Percentiles rank a stretch among this genome's conserved stretches.
These are phyloP conservation scores for Hystrix brachyura DNA, from an alignment of 2,113 vertebrate species.

Conservation along the genomic window DNA sequence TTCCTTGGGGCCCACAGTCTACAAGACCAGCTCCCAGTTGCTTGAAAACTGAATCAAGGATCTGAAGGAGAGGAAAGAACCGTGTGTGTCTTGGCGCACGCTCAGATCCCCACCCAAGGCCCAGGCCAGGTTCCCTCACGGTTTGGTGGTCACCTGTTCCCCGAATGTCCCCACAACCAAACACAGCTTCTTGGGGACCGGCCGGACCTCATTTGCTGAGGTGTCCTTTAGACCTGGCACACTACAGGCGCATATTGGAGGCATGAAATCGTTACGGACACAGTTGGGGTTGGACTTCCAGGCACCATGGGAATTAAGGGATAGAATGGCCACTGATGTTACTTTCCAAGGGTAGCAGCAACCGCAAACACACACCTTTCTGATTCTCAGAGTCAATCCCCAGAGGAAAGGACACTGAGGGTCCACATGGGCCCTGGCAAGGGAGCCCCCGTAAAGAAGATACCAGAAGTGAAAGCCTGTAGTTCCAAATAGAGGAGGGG, in stretches of 20 bases:
- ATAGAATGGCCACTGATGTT: not conserved
- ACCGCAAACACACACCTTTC: not conserved
- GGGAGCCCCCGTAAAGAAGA: not conserved
- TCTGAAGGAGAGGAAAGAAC: not conserved
- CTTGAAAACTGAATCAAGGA: not conserved
- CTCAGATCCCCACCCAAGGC: rapidly evolving
- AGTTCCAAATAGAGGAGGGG: not conserved
- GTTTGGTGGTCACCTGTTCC: not conserved
- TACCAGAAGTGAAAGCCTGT: not conserved
- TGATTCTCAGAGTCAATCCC: not conserved
- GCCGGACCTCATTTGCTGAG: no score
- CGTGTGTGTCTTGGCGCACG: not conserved
- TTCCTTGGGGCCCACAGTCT: not conserved
- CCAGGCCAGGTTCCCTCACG: rapidly evolving
- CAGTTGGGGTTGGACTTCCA: not conserved
- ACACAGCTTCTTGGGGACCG: not conserved
- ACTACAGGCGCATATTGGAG: no score
- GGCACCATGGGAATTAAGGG: rapidly evolving
- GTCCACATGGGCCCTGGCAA: not conserved
- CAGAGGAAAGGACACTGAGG: not conserved
- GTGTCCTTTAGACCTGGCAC: not conserved
- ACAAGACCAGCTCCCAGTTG: not conserved
- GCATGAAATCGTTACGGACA: not conserved
- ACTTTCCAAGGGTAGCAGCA: not conserved
- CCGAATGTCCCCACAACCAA: not conserved